Evolutionary conservation across 1,140 invertebrate species (phyloP).

Genomic region (Musca domestica): DNA sequence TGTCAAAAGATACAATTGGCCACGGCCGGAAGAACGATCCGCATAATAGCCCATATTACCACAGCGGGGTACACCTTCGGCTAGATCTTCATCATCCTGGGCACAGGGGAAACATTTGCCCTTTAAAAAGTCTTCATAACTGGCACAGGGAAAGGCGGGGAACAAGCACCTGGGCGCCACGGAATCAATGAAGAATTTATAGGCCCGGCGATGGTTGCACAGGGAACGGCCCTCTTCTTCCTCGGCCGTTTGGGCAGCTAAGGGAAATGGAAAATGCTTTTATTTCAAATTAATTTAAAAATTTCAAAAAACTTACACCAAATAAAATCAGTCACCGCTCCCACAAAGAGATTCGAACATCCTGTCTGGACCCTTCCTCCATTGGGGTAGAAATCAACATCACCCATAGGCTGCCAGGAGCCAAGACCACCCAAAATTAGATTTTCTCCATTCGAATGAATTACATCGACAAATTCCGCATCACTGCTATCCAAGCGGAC

Average conservation of each 20-base stretch:
- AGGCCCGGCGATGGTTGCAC: conserved; percentile 88
- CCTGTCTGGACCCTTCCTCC: conserved; percentile 88
- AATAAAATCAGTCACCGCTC: conserved; percentile 86
- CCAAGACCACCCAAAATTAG: conserved; percentile 81
- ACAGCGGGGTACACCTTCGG: conserved; percentile 62
- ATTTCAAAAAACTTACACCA: conserved; percentile 68
- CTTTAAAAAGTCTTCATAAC: conserved; percentile 76
- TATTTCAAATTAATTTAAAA: not conserved
- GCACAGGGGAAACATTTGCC: conserved; percentile 61
- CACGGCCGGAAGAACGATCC: conserved; percentile 73
- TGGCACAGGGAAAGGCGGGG: conserved; percentile 81
- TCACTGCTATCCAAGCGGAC: conserved; percentile 79
- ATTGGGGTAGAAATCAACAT: conserved; percentile 91
- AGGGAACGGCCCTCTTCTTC: conserved; percentile 83
- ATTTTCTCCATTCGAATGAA: conserved; percentile 90
- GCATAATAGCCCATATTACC: conserved; percentile 95
- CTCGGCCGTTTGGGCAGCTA: conserved; percentile 63
- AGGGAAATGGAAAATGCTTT: conserved; percentile 1
- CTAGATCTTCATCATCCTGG: conserved; percentile 47
- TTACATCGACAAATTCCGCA: conserved; percentile 90
- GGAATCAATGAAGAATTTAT: conserved; percentile 91
- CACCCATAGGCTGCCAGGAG: conserved; percentile 81
- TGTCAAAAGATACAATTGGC: conserved; percentile 81
- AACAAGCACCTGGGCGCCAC: conserved; percentile 86
- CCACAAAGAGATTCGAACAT: conserved; percentile 80